These are phyloP conservation scores for Gymnothorax javanicus DNA, from an alignment of 2,797 vertebrate genomes.

Conservation along the genomic window DNA sequence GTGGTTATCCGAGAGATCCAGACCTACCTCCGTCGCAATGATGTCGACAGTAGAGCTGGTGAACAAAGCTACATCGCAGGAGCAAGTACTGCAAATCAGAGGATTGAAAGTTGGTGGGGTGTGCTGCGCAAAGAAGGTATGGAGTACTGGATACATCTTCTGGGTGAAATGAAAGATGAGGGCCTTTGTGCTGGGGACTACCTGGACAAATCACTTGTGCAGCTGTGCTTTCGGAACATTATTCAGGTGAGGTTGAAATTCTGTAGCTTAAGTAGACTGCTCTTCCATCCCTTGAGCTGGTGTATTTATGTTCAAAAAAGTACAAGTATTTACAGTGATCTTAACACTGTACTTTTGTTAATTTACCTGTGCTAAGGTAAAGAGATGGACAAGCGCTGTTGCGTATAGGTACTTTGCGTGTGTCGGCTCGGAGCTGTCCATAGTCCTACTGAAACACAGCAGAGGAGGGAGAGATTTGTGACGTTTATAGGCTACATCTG, in stretches of 20 bases:
- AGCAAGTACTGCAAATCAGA: no score
- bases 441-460: no score
- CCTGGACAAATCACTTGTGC: conserved; percentile 36
- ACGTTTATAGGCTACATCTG: no score
- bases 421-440: no score
- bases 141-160: conserved; percentile 34
- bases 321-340: no score
- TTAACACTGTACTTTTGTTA: no score
- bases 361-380: no score
- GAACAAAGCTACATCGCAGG: conserved; percentile 22
- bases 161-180: conserved; percentile 30
- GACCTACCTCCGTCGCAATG: neutral
- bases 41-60: conserved; percentile 18
- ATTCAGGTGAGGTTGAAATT: conserved; percentile 20
- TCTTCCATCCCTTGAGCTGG: neutral
- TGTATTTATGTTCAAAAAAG: neutral
- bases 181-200: conserved; percentile 31
- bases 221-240: conserved; percentile 28
- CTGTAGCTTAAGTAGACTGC: neutral
- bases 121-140: conserved; percentile 24
- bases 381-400: no score
- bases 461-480: no score
- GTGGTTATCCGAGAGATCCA: conserved; percentile 26
- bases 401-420: no score
- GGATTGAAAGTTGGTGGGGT: no score